Evolutionary conservation across 2,888 invertebrate genomes (phyloP).

Genomic region (Sinodicranocentrus sp.): DNA sequence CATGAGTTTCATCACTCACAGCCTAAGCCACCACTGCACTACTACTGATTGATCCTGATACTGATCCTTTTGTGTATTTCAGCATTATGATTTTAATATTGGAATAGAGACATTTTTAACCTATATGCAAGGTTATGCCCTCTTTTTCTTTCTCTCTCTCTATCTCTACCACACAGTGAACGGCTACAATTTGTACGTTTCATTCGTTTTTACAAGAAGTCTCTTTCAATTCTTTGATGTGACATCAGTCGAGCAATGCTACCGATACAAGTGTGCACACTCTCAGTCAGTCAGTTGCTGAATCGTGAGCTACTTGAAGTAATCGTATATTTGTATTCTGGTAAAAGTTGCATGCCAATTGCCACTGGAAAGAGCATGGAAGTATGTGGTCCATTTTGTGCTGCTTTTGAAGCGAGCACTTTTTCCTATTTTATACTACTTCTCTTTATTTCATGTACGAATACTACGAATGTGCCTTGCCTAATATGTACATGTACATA

Average conservation of each 20-base stretch:
- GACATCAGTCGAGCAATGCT: background rate
- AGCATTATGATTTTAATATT: background rate
- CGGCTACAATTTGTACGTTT: background rate
- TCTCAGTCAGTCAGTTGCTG: background rate
- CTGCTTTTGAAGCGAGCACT: conserved; percentile 4
- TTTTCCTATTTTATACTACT: background rate
- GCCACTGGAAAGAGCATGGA: conserved; percentile 1
- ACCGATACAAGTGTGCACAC: background rate
- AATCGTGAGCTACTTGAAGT: conserved; percentile 45
- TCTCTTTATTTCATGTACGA: background rate
- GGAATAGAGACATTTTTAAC: background rate
- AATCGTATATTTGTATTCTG: conserved; percentile 17
- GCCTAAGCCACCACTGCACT: no score
- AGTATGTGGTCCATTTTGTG: conserved; percentile 2
- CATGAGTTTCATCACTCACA: no score
- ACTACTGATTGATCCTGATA: no score
- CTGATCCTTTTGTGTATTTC: background rate
- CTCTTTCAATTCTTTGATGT: background rate
- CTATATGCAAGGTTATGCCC: background rate
- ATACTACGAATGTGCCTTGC: background rate
- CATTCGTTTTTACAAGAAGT: background rate
- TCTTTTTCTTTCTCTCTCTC: background rate
- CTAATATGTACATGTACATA: background rate
- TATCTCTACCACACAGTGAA: no score
- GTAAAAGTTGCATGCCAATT: conserved; percentile 1